Base-by-base conservation (phyloP, 1,140 invertebrate genomes). In the Neodiprion virginianus region DNA sequence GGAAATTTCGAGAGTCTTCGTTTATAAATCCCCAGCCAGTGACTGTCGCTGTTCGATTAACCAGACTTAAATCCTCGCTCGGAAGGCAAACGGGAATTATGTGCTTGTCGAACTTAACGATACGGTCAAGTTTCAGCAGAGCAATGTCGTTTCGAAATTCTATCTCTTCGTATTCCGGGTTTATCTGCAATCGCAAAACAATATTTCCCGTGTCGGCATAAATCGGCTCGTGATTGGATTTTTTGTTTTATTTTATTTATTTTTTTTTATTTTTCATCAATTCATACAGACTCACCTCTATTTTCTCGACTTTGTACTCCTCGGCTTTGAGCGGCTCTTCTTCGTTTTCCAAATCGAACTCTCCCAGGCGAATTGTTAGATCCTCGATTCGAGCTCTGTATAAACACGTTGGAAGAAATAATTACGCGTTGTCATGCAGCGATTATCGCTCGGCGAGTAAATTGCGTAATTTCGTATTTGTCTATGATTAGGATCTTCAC, bases 11-110 rank as follows among this genome's bases (percentile, higher is more conserved):
- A 53, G 10, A 14, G 50, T 1, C n/a, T 11, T 53, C 10, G 50
- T 53, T 10, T 53, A 10, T 53, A 11, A 10, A 14, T 11, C 90
- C 89, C 92, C 92, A 93, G 9, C 92, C 92, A 10, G 92, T 90
- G 53, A 91, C 89, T 73, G 87, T 88, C 11, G 68, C 70, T 28
- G 68, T 47, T 8, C 72, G 21, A 40, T 72, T 75, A 11, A 28
- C 17, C 53, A 47, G 53, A n/a, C 17, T 53, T 53, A 53, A n/a
- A 53, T 53, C 50, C 10, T 10, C 10, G 10, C 50, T 14, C n/a
- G 50, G 50, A 11, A 53, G 50, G n/a, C 50, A 53, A 53, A 53
- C n/a, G 10, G 50, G 50, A n/a, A 53, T 53, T 53, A 53, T 53
- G 50, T 53, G 50, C 10, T 14, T 10, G n/a, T 53, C 50, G 1